These are phyloP conservation scores for Bombus impatiens DNA, from an alignment of 1,140 invertebrate genomes.

Conservation along the genomic window DNA sequence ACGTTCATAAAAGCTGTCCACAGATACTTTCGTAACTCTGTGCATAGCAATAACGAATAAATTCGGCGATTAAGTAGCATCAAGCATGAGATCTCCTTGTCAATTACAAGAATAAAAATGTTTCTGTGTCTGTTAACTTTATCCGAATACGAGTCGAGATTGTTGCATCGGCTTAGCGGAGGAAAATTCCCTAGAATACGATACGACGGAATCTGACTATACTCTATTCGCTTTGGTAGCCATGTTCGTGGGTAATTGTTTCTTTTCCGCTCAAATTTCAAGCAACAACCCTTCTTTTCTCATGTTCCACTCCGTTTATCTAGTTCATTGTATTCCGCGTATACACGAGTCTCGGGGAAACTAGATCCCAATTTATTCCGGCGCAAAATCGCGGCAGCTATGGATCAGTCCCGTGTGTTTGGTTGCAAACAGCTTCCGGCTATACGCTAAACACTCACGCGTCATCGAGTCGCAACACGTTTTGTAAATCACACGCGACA, in stretches of 20 bases:
- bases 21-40: too few species aligned
- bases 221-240: neutral
- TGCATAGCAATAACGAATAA: too few species aligned
- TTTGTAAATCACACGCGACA: slow-evolving; percentile 16
- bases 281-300: neutral
- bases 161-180: neutral
- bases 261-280: neutral
- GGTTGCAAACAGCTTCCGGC: slow-evolving; percentile 31
- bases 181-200: neutral
- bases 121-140: neutral
- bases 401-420: neutral
- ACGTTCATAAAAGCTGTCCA: too few species aligned
- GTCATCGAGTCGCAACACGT: neutral
- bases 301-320: neutral
- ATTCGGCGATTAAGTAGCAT: too few species aligned
- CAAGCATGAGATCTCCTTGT: neutral
- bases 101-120: slow-evolving; percentile 20
- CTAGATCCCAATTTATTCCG: slow-evolving; percentile 54
- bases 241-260: neutral
- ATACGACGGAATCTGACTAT: neutral
- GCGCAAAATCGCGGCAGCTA: slow-evolving; percentile 4
- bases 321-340: neutral
- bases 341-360: slow-evolving; percentile 38
- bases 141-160: neutral
- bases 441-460: slow-evolving; percentile 23